Conservation (phyloP, 2,888 invertebrate genomes). For the Rutpela maculata region DNA sequence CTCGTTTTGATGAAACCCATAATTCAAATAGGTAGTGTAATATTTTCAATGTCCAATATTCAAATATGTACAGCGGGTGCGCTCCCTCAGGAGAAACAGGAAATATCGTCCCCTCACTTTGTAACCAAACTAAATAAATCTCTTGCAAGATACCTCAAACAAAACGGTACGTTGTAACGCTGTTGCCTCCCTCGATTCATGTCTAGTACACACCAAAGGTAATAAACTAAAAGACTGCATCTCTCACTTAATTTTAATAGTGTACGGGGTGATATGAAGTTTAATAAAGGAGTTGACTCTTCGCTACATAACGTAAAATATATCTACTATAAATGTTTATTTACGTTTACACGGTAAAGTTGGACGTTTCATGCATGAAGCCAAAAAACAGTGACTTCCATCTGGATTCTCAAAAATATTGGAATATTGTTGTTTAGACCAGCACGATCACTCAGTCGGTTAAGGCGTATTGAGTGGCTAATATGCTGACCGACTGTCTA, state of each 20-base stretch:
- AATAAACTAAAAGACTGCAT: neutral
- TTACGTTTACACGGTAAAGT: no score
- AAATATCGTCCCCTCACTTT: conserved; percentile 61
- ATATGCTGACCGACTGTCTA: no score
- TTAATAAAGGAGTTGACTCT: no score
- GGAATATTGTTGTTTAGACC: no score
- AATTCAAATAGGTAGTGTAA: conserved; percentile 49
- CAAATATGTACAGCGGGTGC: conserved; percentile 52
- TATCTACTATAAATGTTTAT: no score
- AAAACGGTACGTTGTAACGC: conserved; percentile 45
- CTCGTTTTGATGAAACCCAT: conserved; percentile 52
- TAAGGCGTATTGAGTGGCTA: no score
- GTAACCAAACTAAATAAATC: conserved; percentile 62
- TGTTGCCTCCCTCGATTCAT: conserved; percentile 39
- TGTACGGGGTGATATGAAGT: no score
- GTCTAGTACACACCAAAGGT: conserved; percentile 11
- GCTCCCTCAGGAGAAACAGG: conserved; percentile 54
- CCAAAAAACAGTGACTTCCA: no score
- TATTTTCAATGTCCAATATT: conserved; percentile 60
- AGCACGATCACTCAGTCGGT: no score
- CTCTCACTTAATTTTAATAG: conserved; percentile 1
- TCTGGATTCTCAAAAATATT: no score
- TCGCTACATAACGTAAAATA: no score
- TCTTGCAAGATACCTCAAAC: conserved; percentile 60
- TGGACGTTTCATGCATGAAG: no score